Percentiles rank a stretch among this genome's conserved stretches.
These are phyloP conservation scores for Elephantulus edwardii DNA, from an alignment of 2,113 vertebrate genomes.

Conservation along the genomic window DNA sequence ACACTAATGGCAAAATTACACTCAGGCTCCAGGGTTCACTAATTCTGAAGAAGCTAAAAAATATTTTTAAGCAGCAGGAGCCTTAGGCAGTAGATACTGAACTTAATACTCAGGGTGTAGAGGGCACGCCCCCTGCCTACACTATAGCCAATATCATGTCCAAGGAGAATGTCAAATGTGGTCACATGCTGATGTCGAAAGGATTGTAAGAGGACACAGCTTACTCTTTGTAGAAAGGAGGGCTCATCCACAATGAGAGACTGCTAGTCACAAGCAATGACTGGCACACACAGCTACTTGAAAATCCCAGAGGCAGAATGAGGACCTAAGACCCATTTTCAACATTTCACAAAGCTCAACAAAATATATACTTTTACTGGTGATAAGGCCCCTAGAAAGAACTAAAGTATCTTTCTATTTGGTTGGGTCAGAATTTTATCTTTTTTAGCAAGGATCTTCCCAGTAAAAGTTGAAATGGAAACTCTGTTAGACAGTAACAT, in stretches of 20 bases:
- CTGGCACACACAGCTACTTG: neutral
- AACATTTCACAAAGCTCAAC: conserved; percentile 9
- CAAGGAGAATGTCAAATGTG: fast-evolving
- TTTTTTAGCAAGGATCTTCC: conserved; percentile 6
- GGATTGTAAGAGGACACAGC: fast-evolving
- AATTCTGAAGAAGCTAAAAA: neutral
- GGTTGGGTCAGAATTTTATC: conserved; percentile 2
- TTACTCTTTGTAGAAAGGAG: neutral
- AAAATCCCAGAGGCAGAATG: neutral
- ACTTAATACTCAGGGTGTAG: neutral
- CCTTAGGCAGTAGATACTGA: neutral
- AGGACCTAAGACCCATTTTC: neutral
- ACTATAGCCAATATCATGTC: neutral
- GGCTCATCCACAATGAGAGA: neutral
- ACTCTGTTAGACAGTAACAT: neutral
- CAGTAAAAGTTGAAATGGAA: neutral
- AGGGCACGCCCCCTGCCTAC: neutral
- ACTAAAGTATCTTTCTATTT: conserved; percentile 22
- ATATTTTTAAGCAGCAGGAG: neutral
- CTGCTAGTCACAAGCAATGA: neutral
- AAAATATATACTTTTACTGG: neutral
- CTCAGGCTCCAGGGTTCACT: neutral
- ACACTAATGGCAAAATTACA: neutral
- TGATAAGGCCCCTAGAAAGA: conserved; percentile 17
- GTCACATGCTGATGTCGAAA: neutral